phyloP scores from a whole-genome alignment of 2,888 invertebrate genomes.

The Phania funesta region DNA sequence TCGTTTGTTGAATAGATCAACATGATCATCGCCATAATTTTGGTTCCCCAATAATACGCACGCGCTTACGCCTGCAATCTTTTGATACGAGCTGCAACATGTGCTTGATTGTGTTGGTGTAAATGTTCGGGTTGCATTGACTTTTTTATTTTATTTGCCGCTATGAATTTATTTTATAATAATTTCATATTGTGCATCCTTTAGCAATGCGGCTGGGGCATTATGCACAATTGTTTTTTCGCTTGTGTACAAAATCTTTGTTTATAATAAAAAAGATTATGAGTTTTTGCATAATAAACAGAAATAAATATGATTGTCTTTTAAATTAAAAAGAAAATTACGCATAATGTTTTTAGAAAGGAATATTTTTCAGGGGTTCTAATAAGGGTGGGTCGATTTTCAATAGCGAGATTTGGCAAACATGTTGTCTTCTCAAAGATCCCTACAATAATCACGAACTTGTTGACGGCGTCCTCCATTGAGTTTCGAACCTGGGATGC shows the following conservation, averaged over 20 bases:
- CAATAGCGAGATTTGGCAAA: no score
- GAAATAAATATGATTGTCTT: no score
- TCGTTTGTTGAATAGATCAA: neutral
- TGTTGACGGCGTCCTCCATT: no score
- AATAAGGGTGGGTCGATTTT: no score
- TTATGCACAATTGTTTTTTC: neutral
- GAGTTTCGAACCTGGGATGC: no score
- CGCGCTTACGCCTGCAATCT: conserved; percentile 40
- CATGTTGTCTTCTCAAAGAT: no score
- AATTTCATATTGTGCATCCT: conserved; percentile 7
- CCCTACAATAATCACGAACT: no score
- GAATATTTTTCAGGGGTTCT: no score
- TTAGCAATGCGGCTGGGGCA: neutral
- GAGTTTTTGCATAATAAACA: neutral
- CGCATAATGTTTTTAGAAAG: no score
- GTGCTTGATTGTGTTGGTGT: neutral
- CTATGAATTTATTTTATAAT: neutral
- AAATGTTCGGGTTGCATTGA: conserved; percentile 3
- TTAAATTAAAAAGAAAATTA: no score
- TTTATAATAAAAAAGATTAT: conserved; percentile 12
- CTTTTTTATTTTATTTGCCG: conserved; percentile 35
- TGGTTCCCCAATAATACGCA: conserved; percentile 5
- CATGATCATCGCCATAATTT: neutral
- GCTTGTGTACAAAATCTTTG: neutral
- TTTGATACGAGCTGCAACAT: conserved; percentile 11